A percentile compares a stretch with the other conserved stretches of the same genome.
phyloP scores from a whole-genome alignment of 1,140 invertebrate species.

The Platyura marginata region DNA sequence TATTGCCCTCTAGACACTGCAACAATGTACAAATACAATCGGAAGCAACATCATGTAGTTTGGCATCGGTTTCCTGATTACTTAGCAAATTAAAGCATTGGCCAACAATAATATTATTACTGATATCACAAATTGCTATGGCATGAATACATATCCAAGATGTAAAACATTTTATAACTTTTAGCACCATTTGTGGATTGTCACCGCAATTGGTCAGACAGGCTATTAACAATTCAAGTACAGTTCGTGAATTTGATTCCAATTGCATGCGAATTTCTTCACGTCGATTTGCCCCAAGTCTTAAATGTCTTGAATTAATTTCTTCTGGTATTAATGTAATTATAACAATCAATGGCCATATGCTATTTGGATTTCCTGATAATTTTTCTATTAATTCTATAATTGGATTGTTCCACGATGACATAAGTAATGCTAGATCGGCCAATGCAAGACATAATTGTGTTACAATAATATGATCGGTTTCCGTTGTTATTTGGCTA shows the following conservation, averaged over 20 bases:
- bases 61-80: slow-evolving; percentile 39
- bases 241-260: slow-evolving; percentile 38
- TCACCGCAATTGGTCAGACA: slow-evolving; percentile 38
- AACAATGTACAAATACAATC: slow-evolving; percentile 81
- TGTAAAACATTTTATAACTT: slow-evolving; percentile 57
- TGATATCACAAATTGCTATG: slow-evolving; percentile 41
- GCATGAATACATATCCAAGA: slow-evolving; percentile 60
- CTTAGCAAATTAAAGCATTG: slow-evolving; percentile 49
- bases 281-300: slow-evolving; percentile 78
- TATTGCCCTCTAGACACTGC: slow-evolving; percentile 57
- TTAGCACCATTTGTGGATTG: slow-evolving; percentile 30
- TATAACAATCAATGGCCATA: slow-evolving; percentile 76
- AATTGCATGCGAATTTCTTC: slow-evolving; percentile 66
- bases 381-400: slow-evolving; percentile 63
- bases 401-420: slow-evolving; percentile 76
- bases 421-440: slow-evolving; percentile 87
- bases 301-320: slow-evolving; percentile 62
- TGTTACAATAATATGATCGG: slow-evolving; percentile 69
- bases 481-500: slow-evolving; percentile 61
- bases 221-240: slow-evolving; percentile 56
- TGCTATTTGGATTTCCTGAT: slow-evolving; percentile 36
- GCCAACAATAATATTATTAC: slow-evolving; percentile 44
- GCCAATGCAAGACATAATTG: slow-evolving; percentile 84
- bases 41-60: slow-evolving; percentile 75
- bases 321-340: slow-evolving; percentile 93